Evolutionary conservation across 2,797 vertebrate species (phyloP).

Genomic region (Melanotaenia pygmaea): DNA sequence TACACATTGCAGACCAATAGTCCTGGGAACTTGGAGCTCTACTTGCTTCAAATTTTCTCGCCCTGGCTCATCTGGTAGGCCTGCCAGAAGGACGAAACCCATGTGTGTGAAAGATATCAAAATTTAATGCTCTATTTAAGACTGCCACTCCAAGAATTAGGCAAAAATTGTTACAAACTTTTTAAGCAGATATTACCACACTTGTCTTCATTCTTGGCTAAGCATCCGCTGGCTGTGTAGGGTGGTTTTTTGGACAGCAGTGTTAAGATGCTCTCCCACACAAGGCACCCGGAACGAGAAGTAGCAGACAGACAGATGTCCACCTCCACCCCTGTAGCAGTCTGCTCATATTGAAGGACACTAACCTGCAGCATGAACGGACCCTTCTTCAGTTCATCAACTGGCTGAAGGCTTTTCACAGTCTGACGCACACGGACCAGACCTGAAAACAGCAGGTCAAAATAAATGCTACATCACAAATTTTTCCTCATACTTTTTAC

Average conservation of each 20-base stretch:
- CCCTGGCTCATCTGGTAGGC: constrained; percentile 12
- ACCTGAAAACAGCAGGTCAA: constrained; percentile 47
- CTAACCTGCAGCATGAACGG: constrained; percentile 67
- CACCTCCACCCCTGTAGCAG: constrained; percentile 73
- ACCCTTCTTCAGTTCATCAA: constrained; percentile 81
- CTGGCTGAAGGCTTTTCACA: constrained; percentile 67
- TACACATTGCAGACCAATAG: constrained; percentile 21
- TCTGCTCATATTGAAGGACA: constrained; percentile 64
- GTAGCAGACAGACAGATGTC: constrained; percentile 70
- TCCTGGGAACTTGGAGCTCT: constrained; percentile 55
- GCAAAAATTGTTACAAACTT: background rate
- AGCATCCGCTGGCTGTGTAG: constrained; percentile 5
- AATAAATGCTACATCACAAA: background rate
- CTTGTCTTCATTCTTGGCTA: background rate
- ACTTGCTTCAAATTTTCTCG: constrained; percentile 53
- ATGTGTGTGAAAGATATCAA: background rate
- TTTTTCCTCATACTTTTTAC: background rate
- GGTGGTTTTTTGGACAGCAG: constrained; percentile 63
- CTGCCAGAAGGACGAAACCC: constrained; percentile 29
- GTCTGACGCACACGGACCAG: constrained; percentile 67
- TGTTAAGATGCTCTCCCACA: constrained; percentile 79
- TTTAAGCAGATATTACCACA: background rate
- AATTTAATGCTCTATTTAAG: background rate
- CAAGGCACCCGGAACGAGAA: constrained; percentile 29
- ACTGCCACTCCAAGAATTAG: accelerated